Conservation (phyloP, 2,888 invertebrate genomes). For the Drosophila subsilvestris region DNA sequence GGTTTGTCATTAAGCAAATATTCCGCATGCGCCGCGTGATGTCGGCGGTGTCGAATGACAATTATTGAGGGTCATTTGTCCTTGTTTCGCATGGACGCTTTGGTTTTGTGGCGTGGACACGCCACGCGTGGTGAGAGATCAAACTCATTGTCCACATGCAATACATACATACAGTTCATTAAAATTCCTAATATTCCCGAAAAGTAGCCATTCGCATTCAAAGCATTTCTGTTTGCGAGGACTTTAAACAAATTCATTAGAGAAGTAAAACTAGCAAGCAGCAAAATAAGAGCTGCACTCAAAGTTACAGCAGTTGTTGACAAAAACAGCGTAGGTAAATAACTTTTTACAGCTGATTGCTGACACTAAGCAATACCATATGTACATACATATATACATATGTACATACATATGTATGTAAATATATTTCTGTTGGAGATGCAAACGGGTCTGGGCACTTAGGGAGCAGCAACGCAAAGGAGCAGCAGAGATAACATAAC, state of each 20-base stretch:
- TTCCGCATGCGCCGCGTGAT: not conserved
- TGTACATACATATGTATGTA: too few relatives aligned
- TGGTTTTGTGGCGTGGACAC: too few relatives aligned
- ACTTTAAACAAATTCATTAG: not conserved
- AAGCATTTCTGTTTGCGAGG: slow-evolving; percentile 22
- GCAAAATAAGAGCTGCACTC: slow-evolving; percentile 5
- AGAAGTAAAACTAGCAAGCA: not conserved
- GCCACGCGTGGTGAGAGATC: not conserved
- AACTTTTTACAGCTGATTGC: too few relatives aligned
- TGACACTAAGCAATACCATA: too few relatives aligned
- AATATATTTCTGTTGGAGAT: too few relatives aligned
- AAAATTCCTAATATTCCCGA: not conserved
- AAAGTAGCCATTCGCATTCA: not conserved
- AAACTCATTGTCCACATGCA: not conserved
- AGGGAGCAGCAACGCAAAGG: too few relatives aligned
- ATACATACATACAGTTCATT: not conserved
- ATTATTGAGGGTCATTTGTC: not conserved
- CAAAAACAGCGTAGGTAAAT: too few relatives aligned
- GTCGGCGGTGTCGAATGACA: not conserved
- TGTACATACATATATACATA: too few relatives aligned
- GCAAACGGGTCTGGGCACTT: too few relatives aligned
- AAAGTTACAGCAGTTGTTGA: too few relatives aligned
- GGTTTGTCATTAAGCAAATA: not conserved
- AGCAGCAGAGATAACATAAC: too few relatives aligned
- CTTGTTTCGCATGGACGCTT: not conserved